These are phyloP conservation scores for Phaethornis superciliosus DNA, from an alignment of 2,113 vertebrate genomes.

Conservation along the genomic window DNA sequence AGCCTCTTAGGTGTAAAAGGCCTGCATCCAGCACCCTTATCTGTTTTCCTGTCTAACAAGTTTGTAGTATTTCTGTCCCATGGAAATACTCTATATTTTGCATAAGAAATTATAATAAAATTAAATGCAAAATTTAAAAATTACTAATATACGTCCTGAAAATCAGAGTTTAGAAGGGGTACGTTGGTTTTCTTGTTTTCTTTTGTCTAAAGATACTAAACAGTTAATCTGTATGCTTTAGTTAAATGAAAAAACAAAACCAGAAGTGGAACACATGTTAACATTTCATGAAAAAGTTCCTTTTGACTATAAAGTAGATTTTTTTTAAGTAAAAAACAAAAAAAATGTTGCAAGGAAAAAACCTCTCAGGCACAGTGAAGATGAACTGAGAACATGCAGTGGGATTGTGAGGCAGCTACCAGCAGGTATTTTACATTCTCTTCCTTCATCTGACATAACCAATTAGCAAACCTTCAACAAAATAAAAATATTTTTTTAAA, in stretches of 20 bases:
- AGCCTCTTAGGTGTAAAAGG: background rate
- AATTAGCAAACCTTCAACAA: conserved; percentile 4
- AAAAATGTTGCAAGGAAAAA: background rate
- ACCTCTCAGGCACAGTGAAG: background rate
- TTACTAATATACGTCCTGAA: background rate
- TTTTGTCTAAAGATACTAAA: background rate
- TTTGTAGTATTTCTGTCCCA: background rate
- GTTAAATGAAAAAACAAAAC: background rate
- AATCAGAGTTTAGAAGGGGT: background rate
- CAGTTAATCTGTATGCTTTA: background rate
- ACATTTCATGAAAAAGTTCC: background rate
- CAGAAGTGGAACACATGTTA: background rate
- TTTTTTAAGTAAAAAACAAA: background rate
- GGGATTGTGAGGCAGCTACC: background rate
- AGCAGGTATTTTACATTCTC: background rate
- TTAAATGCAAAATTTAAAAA: background rate
- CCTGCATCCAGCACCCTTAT: background rate
- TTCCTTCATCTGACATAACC: background rate
- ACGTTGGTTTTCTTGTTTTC: background rate
- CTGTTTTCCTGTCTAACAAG: background rate
- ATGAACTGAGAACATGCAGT: background rate
- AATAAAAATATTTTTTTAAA: conserved; percentile 8
- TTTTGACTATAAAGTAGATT: background rate
- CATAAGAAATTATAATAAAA: background rate
- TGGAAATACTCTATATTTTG: background rate